Base-by-base conservation (phyloP, 2,888 invertebrate species). In the Thumatha senex region DNA sequence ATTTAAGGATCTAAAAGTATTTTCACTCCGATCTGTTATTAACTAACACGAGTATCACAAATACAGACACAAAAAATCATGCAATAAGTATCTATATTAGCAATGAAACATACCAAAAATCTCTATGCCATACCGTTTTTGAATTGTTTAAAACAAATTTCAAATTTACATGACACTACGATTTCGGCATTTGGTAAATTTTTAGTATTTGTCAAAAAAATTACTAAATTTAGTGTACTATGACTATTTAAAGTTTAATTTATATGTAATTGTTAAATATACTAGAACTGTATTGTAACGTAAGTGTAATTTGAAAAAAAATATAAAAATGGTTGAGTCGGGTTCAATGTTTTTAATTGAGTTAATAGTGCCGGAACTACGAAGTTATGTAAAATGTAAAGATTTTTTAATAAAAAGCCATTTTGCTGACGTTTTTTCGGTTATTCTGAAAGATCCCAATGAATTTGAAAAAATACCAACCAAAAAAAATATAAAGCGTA, bases 321-420 rank as follows among this genome's bases (percentile, higher is more conserved):
- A 24, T 24, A 24, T 24, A 24, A 24, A 77, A 68, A 89, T 90
- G 88, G 60, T 78, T 74, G 51, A 61, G 69, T 71, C 78, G 76
- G 85, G 84, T 80, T 83, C 86, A 69, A 78, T 84, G 75, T 88
- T 89, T 72, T 73, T 86, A 59, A 79, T 89, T 48, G 86, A 90
- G 59, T 72, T 90, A 46, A 54, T 65, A 10, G 71, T 86, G 5
- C 81, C 84, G 60, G 74, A 83, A 49, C 57, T 89, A 15, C 76
- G 64, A 53, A 83, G 77, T 56, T 78, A 62, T 18, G 58, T 73
- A 35, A 60, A 70, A 40, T 78, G 70, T 48, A 79, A 72, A 36
- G 68, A 83, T 31, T 84, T 82, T 61, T 40, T 54, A 48, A 76
- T 89, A 24, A 73, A 56, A 56, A 72, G 76, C 43, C 63, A 83